Base-by-base conservation (phyloP, 2,888 invertebrate species). In the Galeopsomyia nigrocyanea region DNA sequence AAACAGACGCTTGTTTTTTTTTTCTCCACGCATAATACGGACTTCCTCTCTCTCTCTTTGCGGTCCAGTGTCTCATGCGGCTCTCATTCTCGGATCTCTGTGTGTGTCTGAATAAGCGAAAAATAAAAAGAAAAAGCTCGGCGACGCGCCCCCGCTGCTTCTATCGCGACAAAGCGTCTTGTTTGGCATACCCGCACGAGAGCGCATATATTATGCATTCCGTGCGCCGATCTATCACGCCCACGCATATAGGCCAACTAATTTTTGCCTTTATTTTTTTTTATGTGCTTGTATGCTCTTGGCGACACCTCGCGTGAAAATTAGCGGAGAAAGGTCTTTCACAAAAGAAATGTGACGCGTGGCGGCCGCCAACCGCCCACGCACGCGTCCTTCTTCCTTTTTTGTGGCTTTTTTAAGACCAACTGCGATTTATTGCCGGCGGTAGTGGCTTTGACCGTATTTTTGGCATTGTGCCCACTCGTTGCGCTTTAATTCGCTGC, bases 71-170 rank as follows among this genome's bases (percentile, higher is more conserved):
- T 50, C 26, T 47, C 13, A n/a, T n/a, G n/a, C n/a, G n/a, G 21
- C 56, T 47, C 26, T 56, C 56, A 16, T 9, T 47, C 56, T 47
- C 61, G 39, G 39, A 39, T 22, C 53, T 21, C 10, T 10, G 31
- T n/a, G 31, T 13, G 16, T 10, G 39, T 39, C 39, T 10, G 39
- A 39, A 39, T 39, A 57, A 49, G 22, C 39, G n/a, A 57, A 46
- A 2, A 22, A 26, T 26, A 49, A 46, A 2, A 22, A 26, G 47
- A 49, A 17, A 56, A 49, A 16, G 55, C n/a, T 39, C 61, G 26
- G 26, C 26, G 61, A 2, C 49, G 68, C 68, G 73, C 73, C 68
- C 68, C 68, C 64, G 73, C 73, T 64, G 68, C 22, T 64, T 55
- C 16, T 58, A 64, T 22, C 26, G 55, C 68, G 39, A 73, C 68